phyloP scores from a whole-genome alignment of 2,888 invertebrate species.

The Diarsia mendica region DNA sequence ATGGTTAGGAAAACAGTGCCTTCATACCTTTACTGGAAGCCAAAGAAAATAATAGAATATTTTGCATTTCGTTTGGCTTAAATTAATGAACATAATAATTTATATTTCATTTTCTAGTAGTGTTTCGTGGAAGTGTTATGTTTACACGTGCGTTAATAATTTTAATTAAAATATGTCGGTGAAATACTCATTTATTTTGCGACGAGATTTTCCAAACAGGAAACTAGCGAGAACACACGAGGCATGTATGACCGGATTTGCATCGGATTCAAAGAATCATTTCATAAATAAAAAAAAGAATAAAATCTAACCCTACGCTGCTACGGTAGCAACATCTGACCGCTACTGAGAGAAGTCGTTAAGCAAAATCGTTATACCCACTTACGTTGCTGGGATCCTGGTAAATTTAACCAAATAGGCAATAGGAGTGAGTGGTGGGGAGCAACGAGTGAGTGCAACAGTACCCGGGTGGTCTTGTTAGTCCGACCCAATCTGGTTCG shows the following conservation, averaged over 20 bases:
- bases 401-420: slow-evolving; percentile 85
- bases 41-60: slow-evolving; percentile 46
- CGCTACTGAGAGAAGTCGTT: slow-evolving; percentile 65
- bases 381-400: slow-evolving; percentile 73
- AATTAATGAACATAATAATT: slow-evolving; percentile 34
- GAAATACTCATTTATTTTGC: slow-evolving; percentile 19
- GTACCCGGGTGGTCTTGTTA: slow-evolving; percentile 82
- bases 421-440: slow-evolving; percentile 78
- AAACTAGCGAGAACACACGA: neutral
- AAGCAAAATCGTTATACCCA: slow-evolving; percentile 69
- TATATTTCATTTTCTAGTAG: slow-evolving; percentile 25
- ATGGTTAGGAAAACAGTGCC: slow-evolving; percentile 52
- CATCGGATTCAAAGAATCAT: slow-evolving; percentile 13
- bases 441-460: slow-evolving; percentile 78
- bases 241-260: neutral
- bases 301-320: slow-evolving; percentile 25
- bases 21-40: slow-evolving; percentile 39
- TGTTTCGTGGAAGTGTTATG: slow-evolving; percentile 23
- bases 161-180: slow-evolving; percentile 36
- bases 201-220: slow-evolving; percentile 9
- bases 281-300: slow-evolving; percentile 28
- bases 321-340: slow-evolving; percentile 47
- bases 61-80: slow-evolving; percentile 45
- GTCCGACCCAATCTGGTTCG: slow-evolving; percentile 79
- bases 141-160: slow-evolving; percentile 39